Conservation (phyloP, 2,888 invertebrate genomes). For the Chymomyza amoena region DNA sequence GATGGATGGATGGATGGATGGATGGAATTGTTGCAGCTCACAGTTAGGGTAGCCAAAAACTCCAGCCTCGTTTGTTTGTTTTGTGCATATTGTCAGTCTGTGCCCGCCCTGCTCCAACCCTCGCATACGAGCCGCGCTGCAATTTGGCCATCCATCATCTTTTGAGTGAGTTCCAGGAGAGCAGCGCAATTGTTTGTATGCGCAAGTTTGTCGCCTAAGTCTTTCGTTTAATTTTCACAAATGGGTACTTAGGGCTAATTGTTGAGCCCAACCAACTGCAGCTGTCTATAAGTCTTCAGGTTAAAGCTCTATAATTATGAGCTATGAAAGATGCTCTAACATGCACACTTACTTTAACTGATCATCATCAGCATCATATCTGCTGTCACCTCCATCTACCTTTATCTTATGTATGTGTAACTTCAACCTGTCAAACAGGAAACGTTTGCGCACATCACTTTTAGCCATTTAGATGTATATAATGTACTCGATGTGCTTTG, state of each 20-base stretch:
- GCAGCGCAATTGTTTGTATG: conserved; percentile 7
- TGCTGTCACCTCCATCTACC: conserved; percentile 38
- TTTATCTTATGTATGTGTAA: conserved; percentile 40
- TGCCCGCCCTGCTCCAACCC: background rate
- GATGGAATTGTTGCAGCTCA: background rate
- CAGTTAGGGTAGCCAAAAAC: background rate
- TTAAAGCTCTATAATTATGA: conserved; percentile 69
- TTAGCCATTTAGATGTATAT: conserved; percentile 58
- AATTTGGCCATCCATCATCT: conserved; percentile 32
- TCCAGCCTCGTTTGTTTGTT: conserved; percentile 28
- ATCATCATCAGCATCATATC: conserved; percentile 51
- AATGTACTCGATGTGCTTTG: conserved; percentile 50
- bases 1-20: background rate
- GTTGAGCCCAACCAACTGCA: conserved; percentile 38
- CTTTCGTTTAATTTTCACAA: conserved; percentile 68
- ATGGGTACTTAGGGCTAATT: conserved; percentile 48
- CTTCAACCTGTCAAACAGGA: conserved; percentile 72
- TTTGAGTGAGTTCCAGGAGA: background rate
- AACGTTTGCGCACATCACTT: conserved; percentile 41
- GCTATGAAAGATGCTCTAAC: conserved; percentile 46
- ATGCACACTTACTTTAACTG: background rate
- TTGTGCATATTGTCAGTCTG: background rate
- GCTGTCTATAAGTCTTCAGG: conserved; percentile 23
- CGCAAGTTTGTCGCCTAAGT: conserved; percentile 68
- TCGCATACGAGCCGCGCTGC: background rate